Evolutionary conservation across 1,140 invertebrate genomes (phyloP), one percentile per base, ranked within the genome.

Genomic region (Drosophila miranda): DNA sequence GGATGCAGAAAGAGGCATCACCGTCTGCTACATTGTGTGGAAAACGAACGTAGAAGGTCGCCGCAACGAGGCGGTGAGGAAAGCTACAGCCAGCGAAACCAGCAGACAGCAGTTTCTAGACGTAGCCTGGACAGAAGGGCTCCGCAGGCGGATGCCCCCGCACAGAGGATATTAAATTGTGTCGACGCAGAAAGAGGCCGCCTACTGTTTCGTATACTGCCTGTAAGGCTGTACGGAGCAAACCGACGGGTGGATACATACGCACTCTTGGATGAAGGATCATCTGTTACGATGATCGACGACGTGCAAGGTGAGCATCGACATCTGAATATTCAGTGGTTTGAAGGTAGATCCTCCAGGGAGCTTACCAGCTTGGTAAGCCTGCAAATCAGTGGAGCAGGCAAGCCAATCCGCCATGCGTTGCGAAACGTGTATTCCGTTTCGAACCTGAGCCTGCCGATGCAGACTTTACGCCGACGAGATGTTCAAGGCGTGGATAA

Each of bases 381-480:
- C 6, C 56, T 53, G 21, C 13, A 51, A 11, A 64, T 57, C 13
- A 28, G 63, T 46, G 49, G 42, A 41, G n/a, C 13, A 52, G 16
- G 16, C 16, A 16, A 46, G 38, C 14, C n/a, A 19, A 38, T 16
- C 14, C 53, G 53, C 6, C 43, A 57, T 4, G 21, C 6, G 0
- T 14, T 49, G 30, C 16, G 30, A 14, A 60, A 60, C 11, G 43
- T 55, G 14, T 45, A 48, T 9, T 42, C 42, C 7, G 28, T 54
- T 13, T 45, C 26, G 9, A 62, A 28, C 8, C 30, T 59, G 26
- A 66, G 45, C 34, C n/a, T 60, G 19, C 55, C 56, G 16, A 66
- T 38, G 63, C 54, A 56, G 53, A 63, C 11, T 8, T 5, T 54
- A 4, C 11, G 6, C 7, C 41, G 19, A 16, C n/a, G 14, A 16